A percentile compares a stretch with the other conserved stretches of the same genome.
These are phyloP conservation scores for Amphilophus citrinellus DNA, from an alignment of 2,113 vertebrate genomes.

Conservation along the genomic window DNA sequence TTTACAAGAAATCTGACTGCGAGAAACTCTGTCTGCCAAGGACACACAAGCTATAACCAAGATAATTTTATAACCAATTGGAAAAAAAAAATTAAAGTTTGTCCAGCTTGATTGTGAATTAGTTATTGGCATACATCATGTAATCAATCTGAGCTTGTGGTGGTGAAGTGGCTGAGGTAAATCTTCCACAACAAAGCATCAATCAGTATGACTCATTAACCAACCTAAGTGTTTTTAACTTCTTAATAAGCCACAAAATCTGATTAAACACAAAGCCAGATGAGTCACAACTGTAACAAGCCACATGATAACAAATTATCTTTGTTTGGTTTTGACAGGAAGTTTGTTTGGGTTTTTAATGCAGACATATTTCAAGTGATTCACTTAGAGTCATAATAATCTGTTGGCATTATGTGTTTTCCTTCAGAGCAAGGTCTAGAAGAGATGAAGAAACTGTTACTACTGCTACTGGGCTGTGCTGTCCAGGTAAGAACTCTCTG, in stretches of 20 bases:
- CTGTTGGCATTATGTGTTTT: not conserved
- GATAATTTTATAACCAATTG: not conserved
- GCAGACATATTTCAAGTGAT: not conserved
- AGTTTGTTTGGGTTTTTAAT: not conserved
- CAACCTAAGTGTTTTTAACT: not conserved
- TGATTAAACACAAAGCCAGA: not conserved
- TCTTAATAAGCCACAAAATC: not conserved
- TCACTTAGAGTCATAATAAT: not conserved
- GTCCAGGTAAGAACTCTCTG: conserved; percentile 89
- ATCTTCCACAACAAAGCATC: conserved; percentile 3
- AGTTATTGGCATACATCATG: not conserved
- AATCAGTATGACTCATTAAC: not conserved
- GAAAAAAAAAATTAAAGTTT: not conserved
- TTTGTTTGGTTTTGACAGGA: not conserved
- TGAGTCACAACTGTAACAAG: not conserved
- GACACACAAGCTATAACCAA: not conserved
- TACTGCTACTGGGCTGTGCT: conserved; percentile 95
- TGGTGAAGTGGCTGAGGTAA: not conserved
- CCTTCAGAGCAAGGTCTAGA: conserved; percentile 92
- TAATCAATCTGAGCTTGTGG: not conserved
- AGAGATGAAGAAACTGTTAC: conserved; percentile 93
- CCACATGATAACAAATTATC: rapidly evolving
- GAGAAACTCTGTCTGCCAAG: not conserved
- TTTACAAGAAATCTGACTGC: not conserved
- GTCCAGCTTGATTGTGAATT: not conserved